Conservation (phyloP, 2,113 vertebrate genomes). For the Phalacrocorax carbo region DNA sequence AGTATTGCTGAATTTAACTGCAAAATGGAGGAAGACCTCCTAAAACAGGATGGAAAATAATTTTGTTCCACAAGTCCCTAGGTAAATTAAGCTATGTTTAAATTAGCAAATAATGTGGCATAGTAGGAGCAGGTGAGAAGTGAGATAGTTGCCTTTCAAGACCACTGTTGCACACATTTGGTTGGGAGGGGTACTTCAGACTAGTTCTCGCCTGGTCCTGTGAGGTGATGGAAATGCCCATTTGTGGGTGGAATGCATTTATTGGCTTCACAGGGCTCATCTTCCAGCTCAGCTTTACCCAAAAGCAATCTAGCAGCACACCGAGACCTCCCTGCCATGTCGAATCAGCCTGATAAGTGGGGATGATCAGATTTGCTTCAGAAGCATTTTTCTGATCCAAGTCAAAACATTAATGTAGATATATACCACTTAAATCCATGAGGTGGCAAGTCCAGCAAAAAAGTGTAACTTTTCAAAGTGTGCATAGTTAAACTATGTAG, state of each 20-base stretch:
- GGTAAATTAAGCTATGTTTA: not conserved
- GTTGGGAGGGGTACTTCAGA: not conserved
- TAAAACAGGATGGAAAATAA: not conserved
- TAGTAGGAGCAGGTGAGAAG: not conserved
- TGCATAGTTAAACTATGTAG: not conserved
- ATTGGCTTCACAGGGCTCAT: not conserved
- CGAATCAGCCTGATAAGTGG: fast-evolving
- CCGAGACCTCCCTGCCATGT: not conserved
- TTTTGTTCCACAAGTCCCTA: not conserved
- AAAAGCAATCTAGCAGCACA: not conserved
- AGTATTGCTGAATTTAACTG: not conserved
- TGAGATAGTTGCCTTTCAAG: not conserved
- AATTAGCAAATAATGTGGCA: not conserved
- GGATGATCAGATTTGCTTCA: not conserved
- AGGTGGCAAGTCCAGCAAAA: not conserved
- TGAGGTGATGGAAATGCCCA: not conserved
- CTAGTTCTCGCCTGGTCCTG: not conserved
- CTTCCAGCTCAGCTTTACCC: not conserved
- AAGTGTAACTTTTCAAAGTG: not conserved
- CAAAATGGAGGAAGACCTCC: not conserved
- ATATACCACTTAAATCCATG: not conserved
- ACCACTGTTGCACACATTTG: not conserved
- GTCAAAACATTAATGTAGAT: not conserved
- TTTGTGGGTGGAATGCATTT: fast-evolving
- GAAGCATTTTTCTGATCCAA: not conserved